Evolutionary conservation across 2,797 vertebrate species (phyloP).

Genomic region (Clamator glandarius): DNA sequence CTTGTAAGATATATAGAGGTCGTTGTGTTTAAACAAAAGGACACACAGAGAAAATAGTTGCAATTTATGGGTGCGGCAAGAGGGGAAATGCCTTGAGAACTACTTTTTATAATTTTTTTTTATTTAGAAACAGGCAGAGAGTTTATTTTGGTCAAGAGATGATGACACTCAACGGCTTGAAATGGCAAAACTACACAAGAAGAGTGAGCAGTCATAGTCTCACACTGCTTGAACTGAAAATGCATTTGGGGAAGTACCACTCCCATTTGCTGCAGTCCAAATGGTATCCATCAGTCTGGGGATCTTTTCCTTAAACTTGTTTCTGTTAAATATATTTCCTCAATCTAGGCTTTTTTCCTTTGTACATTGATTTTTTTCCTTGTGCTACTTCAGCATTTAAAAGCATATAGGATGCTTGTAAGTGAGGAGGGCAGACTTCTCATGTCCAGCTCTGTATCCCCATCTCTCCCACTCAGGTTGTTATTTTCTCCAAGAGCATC

Average conservation of each 20-base stretch:
- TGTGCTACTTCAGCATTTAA: background rate
- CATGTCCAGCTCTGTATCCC: rapidly evolving
- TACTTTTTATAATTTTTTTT: background rate
- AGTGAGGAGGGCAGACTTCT: background rate
- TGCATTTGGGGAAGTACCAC: background rate
- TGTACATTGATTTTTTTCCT: background rate
- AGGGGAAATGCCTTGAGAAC: constrained; percentile 56
- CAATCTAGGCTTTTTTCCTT: background rate
- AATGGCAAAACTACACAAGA: background rate
- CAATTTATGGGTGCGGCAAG: constrained; percentile 37
- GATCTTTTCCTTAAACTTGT: background rate
- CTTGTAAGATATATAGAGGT: constrained; percentile 16
- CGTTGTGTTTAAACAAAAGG: constrained; percentile 58
- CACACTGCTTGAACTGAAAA: background rate
- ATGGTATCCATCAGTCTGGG: background rate
- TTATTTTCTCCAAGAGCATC: background rate
- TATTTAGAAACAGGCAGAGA: constrained; percentile 5
- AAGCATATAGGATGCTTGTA: background rate
- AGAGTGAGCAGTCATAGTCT: background rate
- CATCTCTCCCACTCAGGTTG: background rate
- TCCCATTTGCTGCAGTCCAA: background rate
- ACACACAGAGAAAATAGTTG: constrained; percentile 51
- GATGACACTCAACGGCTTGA: background rate
- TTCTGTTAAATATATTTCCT: background rate
- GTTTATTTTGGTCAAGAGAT: constrained; percentile 59